Percentiles rank a stretch among this genome's conserved stretches.
These are phyloP conservation scores for Disparrhopalites patrizii DNA, from an alignment of 2,888 invertebrate genomes.

Conservation along the genomic window DNA sequence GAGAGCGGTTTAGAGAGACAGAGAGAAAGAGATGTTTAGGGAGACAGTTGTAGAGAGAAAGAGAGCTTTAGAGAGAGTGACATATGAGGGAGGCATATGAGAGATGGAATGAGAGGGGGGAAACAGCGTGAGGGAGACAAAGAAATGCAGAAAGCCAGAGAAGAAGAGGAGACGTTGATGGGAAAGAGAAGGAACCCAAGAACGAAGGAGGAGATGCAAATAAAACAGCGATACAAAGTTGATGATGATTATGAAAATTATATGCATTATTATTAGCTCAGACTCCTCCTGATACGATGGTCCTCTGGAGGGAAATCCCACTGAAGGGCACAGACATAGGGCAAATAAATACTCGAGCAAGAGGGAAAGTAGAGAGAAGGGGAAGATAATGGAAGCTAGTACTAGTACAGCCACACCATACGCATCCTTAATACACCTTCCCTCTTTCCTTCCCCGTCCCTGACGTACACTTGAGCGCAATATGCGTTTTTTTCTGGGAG, in stretches of 20 bases:
- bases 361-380: too few species aligned
- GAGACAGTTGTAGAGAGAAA: not conserved
- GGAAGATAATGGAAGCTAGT: too few species aligned
- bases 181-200: slow-evolving; percentile 1
- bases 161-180: not conserved
- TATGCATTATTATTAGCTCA: slow-evolving; percentile 20
- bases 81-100: not conserved
- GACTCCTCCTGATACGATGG: not conserved
- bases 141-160: not conserved
- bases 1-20: not conserved
- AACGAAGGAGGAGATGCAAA: too few species aligned
- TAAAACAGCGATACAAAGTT: too few species aligned
- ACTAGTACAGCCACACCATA: too few species aligned
- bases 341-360: too few species aligned
- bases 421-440: too few species aligned
- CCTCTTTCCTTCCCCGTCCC: too few species aligned
- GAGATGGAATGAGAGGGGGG: not conserved
- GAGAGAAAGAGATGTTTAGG: too few species aligned
- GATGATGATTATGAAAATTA: slow-evolving; percentile 25
- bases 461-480: too few species aligned
- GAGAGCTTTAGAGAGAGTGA: not conserved
- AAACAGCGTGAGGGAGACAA: not conserved
- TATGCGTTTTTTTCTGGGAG: too few species aligned
- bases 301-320: slow-evolving; percentile 9
- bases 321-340: too few species aligned